Conservation (phyloP, 2,113 vertebrate genomes). For the Canis aureus region DNA sequence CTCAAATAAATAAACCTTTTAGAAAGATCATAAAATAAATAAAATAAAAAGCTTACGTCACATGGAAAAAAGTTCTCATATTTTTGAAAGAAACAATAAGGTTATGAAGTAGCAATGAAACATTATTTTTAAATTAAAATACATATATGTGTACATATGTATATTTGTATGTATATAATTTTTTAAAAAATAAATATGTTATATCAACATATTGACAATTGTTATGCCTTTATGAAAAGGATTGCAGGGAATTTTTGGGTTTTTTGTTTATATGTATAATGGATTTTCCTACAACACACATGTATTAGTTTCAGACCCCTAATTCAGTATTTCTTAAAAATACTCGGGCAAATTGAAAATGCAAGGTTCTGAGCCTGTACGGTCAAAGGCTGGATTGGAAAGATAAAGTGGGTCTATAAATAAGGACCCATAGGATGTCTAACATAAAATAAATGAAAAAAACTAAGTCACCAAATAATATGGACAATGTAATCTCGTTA, state of each 20-base stretch:
- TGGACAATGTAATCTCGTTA: background rate
- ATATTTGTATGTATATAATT: background rate
- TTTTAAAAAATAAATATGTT: background rate
- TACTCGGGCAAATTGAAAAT: background rate
- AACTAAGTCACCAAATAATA: background rate
- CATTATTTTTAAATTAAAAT: background rate
- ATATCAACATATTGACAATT: constrained; percentile 13
- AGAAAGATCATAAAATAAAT: background rate
- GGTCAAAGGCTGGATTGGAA: background rate
- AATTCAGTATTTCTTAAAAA: background rate
- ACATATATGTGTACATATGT: background rate
- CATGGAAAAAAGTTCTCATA: background rate
- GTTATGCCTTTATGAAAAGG: background rate
- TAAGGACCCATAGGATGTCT: background rate
- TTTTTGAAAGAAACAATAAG: background rate
- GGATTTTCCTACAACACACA: background rate
- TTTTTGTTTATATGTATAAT: background rate
- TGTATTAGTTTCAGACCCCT: background rate
- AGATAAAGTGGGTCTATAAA: background rate
- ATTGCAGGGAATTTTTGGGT: background rate
- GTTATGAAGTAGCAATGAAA: constrained; percentile 2
- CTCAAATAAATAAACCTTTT: background rate
- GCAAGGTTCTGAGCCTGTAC: background rate
- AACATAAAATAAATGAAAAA: constrained; percentile 24
- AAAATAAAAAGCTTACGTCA: background rate